phyloP scores from a whole-genome alignment of 1,140 invertebrate genomes.

The Chrysoperla carnea region DNA sequence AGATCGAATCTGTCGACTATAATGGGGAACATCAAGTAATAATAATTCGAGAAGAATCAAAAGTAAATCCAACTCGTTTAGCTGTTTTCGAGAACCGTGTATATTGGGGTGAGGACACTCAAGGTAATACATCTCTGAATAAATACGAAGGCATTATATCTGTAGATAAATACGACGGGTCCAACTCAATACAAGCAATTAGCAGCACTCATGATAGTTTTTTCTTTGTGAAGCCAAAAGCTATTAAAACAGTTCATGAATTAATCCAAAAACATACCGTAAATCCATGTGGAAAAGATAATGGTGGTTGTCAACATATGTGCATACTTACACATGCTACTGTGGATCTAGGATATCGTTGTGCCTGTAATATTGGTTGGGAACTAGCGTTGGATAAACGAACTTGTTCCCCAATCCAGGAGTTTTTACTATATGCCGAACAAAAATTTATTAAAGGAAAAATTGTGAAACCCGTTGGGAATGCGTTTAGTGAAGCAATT shows the following conservation, averaged over 20 bases:
- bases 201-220: too few relatives aligned
- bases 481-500: slow-evolving; percentile 89
- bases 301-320: slow-evolving; percentile 88
- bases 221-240: slow-evolving; percentile 74
- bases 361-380: slow-evolving; percentile 87
- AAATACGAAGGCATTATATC: slow-evolving; percentile 79
- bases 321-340: slow-evolving; percentile 77
- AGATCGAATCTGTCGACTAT: slow-evolving; percentile 95
- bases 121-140: slow-evolving; percentile 81
- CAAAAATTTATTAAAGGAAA: slow-evolving; percentile 94
- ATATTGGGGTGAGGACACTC: slow-evolving; percentile 91
- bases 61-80: slow-evolving; percentile 71
- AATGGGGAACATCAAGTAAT: slow-evolving; percentile 65
- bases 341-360: slow-evolving; percentile 74
- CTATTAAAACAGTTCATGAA: slow-evolving; percentile 63
- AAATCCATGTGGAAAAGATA: slow-evolving; percentile 82
- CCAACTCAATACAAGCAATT: slow-evolving; percentile 50
- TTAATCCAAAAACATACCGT: slow-evolving; percentile 54
- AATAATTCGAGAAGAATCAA: slow-evolving; percentile 62
- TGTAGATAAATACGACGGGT: slow-evolving; percentile 74
- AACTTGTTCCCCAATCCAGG: slow-evolving; percentile 69
- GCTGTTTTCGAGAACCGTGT: slow-evolving; percentile 81
- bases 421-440: slow-evolving; percentile 94
- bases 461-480: slow-evolving; percentile 72
- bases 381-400: slow-evolving; percentile 54